Base-by-base conservation (phyloP, 2,113 vertebrate species). In the Hipposideros armiger region DNA sequence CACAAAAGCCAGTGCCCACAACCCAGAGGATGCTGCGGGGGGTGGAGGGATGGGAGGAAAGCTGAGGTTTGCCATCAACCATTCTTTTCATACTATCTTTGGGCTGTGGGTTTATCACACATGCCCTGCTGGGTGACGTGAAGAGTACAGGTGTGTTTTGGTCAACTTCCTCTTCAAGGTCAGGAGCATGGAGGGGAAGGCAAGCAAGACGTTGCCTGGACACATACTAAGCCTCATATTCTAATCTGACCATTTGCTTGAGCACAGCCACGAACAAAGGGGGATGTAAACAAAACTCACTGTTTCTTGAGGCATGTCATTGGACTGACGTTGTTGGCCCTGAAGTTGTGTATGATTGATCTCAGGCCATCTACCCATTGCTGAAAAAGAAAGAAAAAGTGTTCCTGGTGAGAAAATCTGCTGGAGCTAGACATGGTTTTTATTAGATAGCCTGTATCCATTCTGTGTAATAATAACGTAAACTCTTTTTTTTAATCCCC, bases 261-360 rank as follows among this genome's bases (percentile, higher is more conserved):
- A 60, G 67, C 88, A 42, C 54, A 67, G 36, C 26, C 24, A 77
- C 62, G 69, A 62, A 83, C 36, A 88, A 94, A 88, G 50, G 22
- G 9, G 2, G 7, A 70, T 20, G 3, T 56, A 96, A 95, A 88
- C 11, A 62, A 96, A 95, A 99, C 99, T 99, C 98, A 99, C 99
- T 99, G 99, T 98, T 99, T 99, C 97, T 99, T 99, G 94, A 99
- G 99, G 98, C 99, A 99, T 1, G 99, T 99, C 99, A 99, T 99
- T 6, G 99, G 99, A 98, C 99, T 99, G 97, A 99, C 99, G 3
- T 99, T 99, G 99, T 99, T 99, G 97, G 99, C 99, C 98, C 99
- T 99, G 93, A 99, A 99, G 98, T 99, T 99, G 98, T 99, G 99
- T 98, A 99, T 99, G 97, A 99, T 99, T 56, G 99, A 99, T 98